Conservation (phyloP, 2,113 vertebrate species). For the Campylorhamphus procurvoides region DNA sequence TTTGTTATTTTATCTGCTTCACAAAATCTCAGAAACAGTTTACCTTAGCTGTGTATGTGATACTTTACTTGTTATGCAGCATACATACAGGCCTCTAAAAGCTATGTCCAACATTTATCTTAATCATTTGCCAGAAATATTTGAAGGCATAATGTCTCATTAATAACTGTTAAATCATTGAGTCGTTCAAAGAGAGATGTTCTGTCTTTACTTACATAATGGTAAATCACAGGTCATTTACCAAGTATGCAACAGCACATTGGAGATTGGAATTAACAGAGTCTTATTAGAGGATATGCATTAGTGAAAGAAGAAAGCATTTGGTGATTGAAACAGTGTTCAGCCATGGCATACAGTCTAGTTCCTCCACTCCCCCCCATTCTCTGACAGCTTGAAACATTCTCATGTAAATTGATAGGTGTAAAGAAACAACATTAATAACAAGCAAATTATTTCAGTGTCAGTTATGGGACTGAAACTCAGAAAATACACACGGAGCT, state of each 20-base stretch:
- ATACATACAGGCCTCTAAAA: slow-evolving; percentile 38
- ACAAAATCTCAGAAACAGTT: slow-evolving; percentile 15
- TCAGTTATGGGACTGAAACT: neutral
- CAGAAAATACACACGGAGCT: neutral
- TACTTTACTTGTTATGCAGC: neutral
- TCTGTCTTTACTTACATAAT: slow-evolving; percentile 5
- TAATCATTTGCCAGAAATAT: slow-evolving; percentile 56
- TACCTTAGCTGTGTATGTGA: slow-evolving; percentile 37
- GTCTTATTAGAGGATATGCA: neutral
- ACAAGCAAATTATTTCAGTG: neutral
- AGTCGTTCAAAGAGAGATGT: neutral
- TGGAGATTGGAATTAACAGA: slow-evolving; percentile 17
- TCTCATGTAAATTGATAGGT: slow-evolving; percentile 5
- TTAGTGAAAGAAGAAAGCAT: slow-evolving; percentile 6
- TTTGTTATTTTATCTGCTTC: neutral
- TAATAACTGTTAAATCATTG: slow-evolving; percentile 66
- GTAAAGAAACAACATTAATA: neutral
- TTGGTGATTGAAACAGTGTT: neutral
- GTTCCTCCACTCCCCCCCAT: neutral
- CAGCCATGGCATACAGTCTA: neutral
- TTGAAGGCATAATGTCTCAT: slow-evolving; percentile 57
- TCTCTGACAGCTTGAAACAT: neutral
- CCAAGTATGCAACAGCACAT: neutral
- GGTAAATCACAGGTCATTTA: slow-evolving; percentile 16
- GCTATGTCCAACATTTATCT: slow-evolving; percentile 32